Evolutionary conservation across 2,888 invertebrate genomes (phyloP).

Genomic region (Trissolcus brochymenae): DNA sequence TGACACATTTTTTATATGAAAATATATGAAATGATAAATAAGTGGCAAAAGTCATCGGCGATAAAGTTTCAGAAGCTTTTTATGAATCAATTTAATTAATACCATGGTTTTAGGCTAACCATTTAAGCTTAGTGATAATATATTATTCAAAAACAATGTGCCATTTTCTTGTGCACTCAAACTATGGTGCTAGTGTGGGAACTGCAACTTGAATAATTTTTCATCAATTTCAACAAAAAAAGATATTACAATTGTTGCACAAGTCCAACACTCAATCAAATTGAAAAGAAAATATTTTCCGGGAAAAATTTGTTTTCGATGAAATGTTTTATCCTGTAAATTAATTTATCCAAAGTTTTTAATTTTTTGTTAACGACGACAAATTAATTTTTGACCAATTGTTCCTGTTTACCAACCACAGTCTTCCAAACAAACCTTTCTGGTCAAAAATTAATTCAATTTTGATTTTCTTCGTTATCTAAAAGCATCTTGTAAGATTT

Average conservation of each 20-base stretch:
- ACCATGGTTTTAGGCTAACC: too few species aligned
- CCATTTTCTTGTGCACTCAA: constrained; percentile 59
- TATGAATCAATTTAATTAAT: too few species aligned
- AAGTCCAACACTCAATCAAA: too few species aligned
- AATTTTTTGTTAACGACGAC: not conserved
- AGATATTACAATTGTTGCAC: not conserved
- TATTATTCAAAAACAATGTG: constrained; percentile 41
- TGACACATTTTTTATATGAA: constrained; percentile 32
- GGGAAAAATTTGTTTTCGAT: too few species aligned
- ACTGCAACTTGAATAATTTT: constrained; percentile 11
- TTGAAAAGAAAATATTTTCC: too few species aligned
- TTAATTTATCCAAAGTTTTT: not conserved
- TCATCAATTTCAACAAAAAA: not conserved
- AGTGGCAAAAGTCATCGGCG: constrained; percentile 1
- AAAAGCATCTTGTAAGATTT: not conserved
- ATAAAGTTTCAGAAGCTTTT: constrained; percentile 27
- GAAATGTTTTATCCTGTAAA: not conserved
- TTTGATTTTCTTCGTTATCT: not conserved
- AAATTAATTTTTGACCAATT: not conserved
- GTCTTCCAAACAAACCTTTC: not conserved
- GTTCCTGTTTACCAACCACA: not conserved
- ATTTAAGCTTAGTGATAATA: too few species aligned
- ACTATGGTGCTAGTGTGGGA: constrained; percentile 57
- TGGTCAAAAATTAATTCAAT: not conserved
- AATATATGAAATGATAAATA: constrained; percentile 3